Conservation (phyloP, 2,113 vertebrate genomes). For the Percina caprodes region DNA sequence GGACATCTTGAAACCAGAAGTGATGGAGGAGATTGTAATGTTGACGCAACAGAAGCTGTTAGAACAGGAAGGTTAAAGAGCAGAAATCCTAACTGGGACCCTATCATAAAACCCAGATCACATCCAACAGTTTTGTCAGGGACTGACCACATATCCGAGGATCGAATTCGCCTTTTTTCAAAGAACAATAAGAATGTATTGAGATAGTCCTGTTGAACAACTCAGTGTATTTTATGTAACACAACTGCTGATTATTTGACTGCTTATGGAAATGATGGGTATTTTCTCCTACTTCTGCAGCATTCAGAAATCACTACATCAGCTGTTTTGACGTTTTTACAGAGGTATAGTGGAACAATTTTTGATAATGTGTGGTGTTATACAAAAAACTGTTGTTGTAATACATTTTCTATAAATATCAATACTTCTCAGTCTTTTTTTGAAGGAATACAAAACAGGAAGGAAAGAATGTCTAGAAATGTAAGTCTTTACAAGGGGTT, state of each 20-base stretch:
- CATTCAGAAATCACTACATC: slow-evolving; percentile 15
- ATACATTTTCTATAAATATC: slow-evolving; percentile 52
- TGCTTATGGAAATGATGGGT: neutral
- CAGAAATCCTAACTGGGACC: neutral
- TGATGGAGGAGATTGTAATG: slow-evolving; percentile 93
- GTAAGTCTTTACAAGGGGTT: neutral
- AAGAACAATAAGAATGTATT: neutral
- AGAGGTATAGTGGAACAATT: neutral
- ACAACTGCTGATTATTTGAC: slow-evolving; percentile 6
- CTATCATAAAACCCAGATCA: slow-evolving; percentile 7
- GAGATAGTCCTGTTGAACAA: neutral
- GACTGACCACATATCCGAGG: neutral
- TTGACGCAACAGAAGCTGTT: slow-evolving; percentile 92
- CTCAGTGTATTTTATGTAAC: slow-evolving; percentile 1
- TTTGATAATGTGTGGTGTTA: slow-evolving; percentile 29
- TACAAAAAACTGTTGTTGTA: slow-evolving; percentile 36
- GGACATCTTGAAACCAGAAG: slow-evolving; percentile 94
- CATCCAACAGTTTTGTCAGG: slow-evolving; percentile 16
- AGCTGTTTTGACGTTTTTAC: slow-evolving; percentile 10
- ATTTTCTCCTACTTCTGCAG: neutral
- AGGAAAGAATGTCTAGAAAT: neutral
- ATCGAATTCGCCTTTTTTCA: slow-evolving; percentile 1
- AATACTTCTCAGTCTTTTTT: slow-evolving; percentile 10
- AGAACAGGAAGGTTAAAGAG: slow-evolving; percentile 89
- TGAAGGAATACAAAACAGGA: neutral